phyloP scores from a whole-genome alignment of 35 echinoderm and acorn worm species.

The Diadema setosum region DNA sequence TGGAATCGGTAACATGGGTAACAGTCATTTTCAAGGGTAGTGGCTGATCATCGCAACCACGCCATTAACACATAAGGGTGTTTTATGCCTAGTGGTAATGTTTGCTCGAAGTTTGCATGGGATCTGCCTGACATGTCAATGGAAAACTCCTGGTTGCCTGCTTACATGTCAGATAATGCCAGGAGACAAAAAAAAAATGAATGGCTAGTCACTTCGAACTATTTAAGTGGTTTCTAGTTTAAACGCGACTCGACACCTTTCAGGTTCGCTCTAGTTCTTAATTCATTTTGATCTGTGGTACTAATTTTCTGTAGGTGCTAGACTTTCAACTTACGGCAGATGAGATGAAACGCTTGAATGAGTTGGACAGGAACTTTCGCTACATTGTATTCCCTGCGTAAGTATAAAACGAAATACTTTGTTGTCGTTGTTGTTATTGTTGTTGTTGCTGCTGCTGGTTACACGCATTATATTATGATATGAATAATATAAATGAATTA shows the following conservation, averaged over 20 bases:
- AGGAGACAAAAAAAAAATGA: neutral
- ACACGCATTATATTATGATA: neutral
- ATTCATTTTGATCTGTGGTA: neutral
- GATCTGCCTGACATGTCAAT: neutral
- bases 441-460: neutral
- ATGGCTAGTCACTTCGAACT: neutral
- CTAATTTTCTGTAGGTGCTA: slow-evolving; percentile 34
- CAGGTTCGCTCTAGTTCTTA: neutral
- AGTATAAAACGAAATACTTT: neutral
- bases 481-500: neutral
- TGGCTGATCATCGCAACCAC: no score
- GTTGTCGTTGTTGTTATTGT: neutral
- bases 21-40: no score
- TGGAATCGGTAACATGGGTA: no score
- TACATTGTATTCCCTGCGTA: neutral
- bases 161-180: neutral
- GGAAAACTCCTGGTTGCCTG: neutral
- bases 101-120: no score
- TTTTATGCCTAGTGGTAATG: no score
- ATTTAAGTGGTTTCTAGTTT: neutral
- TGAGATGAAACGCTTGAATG: slow-evolving; percentile 9
- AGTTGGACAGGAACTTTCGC: slow-evolving; percentile 32
- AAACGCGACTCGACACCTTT: neutral
- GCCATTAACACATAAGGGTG: no score
- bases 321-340: slow-evolving; percentile 34